phyloP scores from a whole-genome alignment of 2,888 invertebrate species.

The Dynastes maya region DNA sequence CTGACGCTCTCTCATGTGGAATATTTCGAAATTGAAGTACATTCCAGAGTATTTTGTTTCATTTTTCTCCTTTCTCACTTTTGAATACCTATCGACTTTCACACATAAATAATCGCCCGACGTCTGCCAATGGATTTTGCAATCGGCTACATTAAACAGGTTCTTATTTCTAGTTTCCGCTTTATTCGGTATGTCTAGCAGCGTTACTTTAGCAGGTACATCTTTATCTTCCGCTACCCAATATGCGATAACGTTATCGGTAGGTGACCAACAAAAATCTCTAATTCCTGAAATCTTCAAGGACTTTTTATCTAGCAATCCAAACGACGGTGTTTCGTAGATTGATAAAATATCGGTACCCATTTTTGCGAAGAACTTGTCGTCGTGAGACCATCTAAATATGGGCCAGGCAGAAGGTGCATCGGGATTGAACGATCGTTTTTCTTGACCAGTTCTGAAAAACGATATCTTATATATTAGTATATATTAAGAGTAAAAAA shows the following conservation, averaged over 20 bases:
- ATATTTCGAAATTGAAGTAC: constrained; percentile 99
- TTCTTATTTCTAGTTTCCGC: constrained; percentile 94
- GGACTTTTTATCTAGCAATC: constrained; percentile 93
- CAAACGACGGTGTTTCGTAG: constrained; percentile 97
- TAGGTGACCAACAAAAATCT: constrained; percentile 98
- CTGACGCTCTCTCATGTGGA: constrained; percentile 98
- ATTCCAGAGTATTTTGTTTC: constrained; percentile 96
- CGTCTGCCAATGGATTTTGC: constrained; percentile 99
- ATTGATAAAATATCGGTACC: constrained; percentile 90
- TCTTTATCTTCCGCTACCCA: constrained; percentile 99
- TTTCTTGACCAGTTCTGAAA: constrained; percentile 88
- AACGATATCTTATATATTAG: background rate
- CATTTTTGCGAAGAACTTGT: constrained; percentile 93
- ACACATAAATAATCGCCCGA: constrained; percentile 98
- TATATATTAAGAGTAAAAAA: too few relatives aligned
- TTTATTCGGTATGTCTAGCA: constrained; percentile 93
- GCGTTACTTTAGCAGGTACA: constrained; percentile 94
- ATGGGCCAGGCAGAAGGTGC: constrained; percentile 90
- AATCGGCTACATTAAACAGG: constrained; percentile 97
- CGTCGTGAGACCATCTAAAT: constrained; percentile 98
- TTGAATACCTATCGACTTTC: constrained; percentile 87
- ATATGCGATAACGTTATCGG: constrained; percentile 95
- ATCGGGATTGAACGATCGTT: constrained; percentile 91
- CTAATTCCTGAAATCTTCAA: constrained; percentile 91
- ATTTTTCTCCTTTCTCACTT: constrained; percentile 94